phyloP scores from a whole-genome alignment of 1,140 invertebrate genomes.

The Thaumatotibia leucotreta region DNA sequence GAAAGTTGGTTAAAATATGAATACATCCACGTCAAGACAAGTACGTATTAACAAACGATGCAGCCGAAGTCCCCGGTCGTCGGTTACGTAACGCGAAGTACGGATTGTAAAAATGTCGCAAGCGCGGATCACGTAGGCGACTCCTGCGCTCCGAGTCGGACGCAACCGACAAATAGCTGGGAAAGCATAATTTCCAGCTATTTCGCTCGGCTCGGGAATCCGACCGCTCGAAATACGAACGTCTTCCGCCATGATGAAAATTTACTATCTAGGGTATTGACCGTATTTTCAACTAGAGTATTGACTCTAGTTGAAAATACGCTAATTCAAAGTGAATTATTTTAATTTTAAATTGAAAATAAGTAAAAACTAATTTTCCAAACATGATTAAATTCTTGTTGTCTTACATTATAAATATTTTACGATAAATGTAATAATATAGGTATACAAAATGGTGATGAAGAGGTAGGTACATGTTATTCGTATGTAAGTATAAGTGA shows the following conservation, averaged over 20 bases:
- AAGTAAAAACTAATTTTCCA: no score
- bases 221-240: neutral
- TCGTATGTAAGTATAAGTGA: no score
- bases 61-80: constrained; percentile 12
- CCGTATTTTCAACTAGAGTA: no score
- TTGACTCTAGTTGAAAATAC: no score
- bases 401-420: no score
- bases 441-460: no score
- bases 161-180: constrained; percentile 35
- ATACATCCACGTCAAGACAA: constrained; percentile 5
- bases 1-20: constrained; percentile 13
- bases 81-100: constrained; percentile 33
- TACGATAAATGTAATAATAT: no score
- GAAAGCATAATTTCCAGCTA: constrained; percentile 30
- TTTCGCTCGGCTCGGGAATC: neutral
- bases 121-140: constrained; percentile 35
- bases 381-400: no score
- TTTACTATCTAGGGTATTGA: no score
- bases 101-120: constrained; percentile 47
- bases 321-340: no score
- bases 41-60: constrained; percentile 5
- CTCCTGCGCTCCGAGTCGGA: constrained; percentile 23
- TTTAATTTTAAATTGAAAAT: no score
- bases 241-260: constrained; percentile 12
- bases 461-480: no score